Conservation (phyloP, 2,888 invertebrate genomes). For the Caenorhabditis japonica region DNA sequence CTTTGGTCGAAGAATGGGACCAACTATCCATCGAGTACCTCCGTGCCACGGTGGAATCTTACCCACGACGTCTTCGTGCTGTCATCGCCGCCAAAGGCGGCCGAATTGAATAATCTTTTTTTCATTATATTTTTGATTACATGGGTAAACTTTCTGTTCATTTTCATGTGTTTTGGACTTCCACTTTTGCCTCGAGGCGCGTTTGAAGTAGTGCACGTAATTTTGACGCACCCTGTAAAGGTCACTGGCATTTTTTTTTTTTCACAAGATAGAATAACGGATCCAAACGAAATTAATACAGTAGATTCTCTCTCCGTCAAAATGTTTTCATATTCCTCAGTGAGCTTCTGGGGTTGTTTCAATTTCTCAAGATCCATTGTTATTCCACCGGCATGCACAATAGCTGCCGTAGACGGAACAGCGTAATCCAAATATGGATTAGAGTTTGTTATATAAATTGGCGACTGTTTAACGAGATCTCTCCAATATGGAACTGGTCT, state of each 20-base stretch:
- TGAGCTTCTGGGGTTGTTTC: slow-evolving; percentile 4
- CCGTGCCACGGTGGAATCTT: too few relatives aligned
- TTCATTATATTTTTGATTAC: too few relatives aligned
- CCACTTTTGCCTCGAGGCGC: too few relatives aligned
- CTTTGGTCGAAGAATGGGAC: too few relatives aligned
- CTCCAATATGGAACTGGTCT: slow-evolving; percentile 19
- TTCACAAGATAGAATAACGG: slow-evolving; percentile 32
- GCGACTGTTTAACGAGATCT: slow-evolving; percentile 14
- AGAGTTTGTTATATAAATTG: slow-evolving; percentile 23
- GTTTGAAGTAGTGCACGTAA: too few relatives aligned
- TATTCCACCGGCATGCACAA: slow-evolving; percentile 33
- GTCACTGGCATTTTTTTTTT: slow-evolving; percentile 46
- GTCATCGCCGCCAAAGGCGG: too few relatives aligned
- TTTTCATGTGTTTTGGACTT: too few relatives aligned
- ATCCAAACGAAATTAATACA: slow-evolving; percentile 48
- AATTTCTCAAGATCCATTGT: slow-evolving; percentile 22
- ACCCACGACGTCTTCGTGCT: too few relatives aligned
- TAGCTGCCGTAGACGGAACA: slow-evolving; percentile 8
- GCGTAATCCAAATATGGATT: slow-evolving; percentile 32
- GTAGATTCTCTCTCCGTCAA: slow-evolving; percentile 29
- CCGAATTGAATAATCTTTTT: too few relatives aligned
- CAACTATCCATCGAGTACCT: too few relatives aligned
- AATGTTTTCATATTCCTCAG: slow-evolving; percentile 38
- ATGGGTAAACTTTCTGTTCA: too few relatives aligned
- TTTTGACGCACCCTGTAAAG: too few relatives aligned